phyloP scores from a whole-genome alignment of 2,888 invertebrate genomes.

The Bugula neritina region DNA sequence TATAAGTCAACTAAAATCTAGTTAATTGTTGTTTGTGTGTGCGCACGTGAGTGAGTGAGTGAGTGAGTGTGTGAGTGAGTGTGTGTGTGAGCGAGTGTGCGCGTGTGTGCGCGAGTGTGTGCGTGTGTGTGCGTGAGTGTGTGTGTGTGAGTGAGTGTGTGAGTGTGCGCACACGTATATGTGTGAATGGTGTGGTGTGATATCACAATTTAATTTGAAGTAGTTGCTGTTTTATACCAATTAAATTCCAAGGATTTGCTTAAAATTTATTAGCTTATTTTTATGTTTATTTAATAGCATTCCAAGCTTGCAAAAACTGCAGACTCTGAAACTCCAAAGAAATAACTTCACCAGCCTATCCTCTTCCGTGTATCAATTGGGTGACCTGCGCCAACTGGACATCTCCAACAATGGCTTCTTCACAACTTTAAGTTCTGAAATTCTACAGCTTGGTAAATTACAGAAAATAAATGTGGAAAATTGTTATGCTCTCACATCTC shows the following conservation, averaged over 20 bases:
- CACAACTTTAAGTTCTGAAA: not conserved
- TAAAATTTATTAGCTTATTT: too few relatives aligned
- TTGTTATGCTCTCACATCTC: not conserved
- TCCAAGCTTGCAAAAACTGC: not conserved
- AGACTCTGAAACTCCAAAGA: not conserved
- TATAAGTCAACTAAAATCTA: too few relatives aligned
- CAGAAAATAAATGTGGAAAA: not conserved
- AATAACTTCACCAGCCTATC: not conserved
- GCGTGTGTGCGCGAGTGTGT: too few relatives aligned
- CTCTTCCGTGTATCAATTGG: not conserved
- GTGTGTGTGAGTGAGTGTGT: too few relatives aligned
- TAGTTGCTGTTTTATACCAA: not conserved
- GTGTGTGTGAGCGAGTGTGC: too few relatives aligned
- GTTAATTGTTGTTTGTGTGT: too few relatives aligned
- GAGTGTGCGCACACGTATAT: not conserved
- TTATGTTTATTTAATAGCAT: too few relatives aligned
- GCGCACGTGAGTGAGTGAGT: too few relatives aligned
- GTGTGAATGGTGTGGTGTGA: not conserved
- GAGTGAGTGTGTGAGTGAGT: too few relatives aligned
- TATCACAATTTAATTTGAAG: not conserved
- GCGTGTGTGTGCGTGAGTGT: too few relatives aligned
- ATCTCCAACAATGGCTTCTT: not conserved
- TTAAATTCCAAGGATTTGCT: not conserved
- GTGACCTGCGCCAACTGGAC: not conserved
- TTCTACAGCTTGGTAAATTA: not conserved